Evolutionary conservation across 2,888 invertebrate genomes (phyloP).

Genomic region (Ypsolopha sequella): DNA sequence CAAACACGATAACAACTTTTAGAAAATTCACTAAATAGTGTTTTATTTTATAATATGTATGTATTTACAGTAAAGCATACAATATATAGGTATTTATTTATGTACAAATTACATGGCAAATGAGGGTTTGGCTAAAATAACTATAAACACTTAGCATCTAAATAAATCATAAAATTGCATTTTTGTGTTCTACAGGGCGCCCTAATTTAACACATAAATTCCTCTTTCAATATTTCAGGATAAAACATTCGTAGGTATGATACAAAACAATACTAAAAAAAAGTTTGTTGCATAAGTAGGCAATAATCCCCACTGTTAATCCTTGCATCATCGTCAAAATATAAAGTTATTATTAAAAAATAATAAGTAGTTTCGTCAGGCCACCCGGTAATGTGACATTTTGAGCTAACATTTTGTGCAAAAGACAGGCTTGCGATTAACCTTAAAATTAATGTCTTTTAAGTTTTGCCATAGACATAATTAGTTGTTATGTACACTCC

Average conservation of each 20-base stretch:
- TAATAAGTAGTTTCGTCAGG: no score
- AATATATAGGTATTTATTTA: neutral
- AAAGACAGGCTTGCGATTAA: slow-evolving; percentile 8
- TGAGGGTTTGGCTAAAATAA: slow-evolving; percentile 39
- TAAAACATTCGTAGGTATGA: no score
- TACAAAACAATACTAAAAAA: no score
- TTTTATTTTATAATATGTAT: slow-evolving; percentile 11
- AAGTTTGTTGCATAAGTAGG: no score
- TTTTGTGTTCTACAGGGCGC: no score
- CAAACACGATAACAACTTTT: slow-evolving; percentile 21
- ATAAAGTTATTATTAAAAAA: no score
- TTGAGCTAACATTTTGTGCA: slow-evolving; percentile 7
- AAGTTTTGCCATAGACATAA: slow-evolving; percentile 12
- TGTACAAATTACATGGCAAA: slow-evolving; percentile 45
- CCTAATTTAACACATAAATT: no score
- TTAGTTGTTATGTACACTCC: slow-evolving; percentile 6
- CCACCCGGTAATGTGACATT: neutral
- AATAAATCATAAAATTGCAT: slow-evolving; percentile 6
- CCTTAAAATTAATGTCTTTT: slow-evolving; percentile 31
- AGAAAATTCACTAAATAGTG: slow-evolving; percentile 12
- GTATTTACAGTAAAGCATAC: neutral
- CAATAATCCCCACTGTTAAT: no score
- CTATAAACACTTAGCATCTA: slow-evolving; percentile 16
- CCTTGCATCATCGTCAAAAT: no score
- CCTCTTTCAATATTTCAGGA: no score